Percentiles rank a stretch among this genome's conserved stretches.
Conservation (phyloP, 2,888 invertebrate genomes). For the Dasypolia templi region DNA sequence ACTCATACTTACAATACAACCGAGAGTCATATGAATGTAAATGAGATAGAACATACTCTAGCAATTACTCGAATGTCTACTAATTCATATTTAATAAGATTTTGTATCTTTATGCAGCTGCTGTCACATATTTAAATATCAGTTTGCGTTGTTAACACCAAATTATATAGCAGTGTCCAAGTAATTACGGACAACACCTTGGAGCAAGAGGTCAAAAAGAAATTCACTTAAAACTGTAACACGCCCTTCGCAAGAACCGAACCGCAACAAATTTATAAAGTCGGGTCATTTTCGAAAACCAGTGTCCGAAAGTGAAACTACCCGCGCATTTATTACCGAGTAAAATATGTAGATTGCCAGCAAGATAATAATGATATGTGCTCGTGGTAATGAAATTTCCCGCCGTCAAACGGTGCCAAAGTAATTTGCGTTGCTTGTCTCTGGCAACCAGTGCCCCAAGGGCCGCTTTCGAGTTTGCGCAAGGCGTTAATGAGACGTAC, state of each 20-base stretch:
- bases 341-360: conserved; percentile 90
- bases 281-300: conserved; percentile 90
- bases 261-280: conserved; percentile 84
- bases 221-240: conserved; percentile 90
- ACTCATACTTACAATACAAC: conserved; percentile 1
- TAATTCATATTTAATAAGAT: conserved; percentile 57
- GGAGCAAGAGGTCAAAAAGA: conserved; percentile 90
- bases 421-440: conserved; percentile 90
- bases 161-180: conserved; percentile 84
- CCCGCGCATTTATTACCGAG: conserved; percentile 89
- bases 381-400: conserved; percentile 91
- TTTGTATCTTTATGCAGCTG: conserved; percentile 63
- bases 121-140: conserved; percentile 81
- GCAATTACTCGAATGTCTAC: conserved; percentile 9
- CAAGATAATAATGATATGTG: conserved; percentile 91
- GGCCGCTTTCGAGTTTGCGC: conserved; percentile 90
- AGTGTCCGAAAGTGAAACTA: conserved; percentile 90
- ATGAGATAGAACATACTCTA: conserved; percentile 12
- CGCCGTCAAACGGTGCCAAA: conserved; percentile 91
- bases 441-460: conserved; percentile 88
- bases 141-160: conserved; percentile 84
- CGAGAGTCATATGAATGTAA: conserved; percentile 15
- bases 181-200: conserved; percentile 88
- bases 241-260: conserved; percentile 86
- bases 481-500: conserved; percentile 88